phyloP scores from a whole-genome alignment of 2,888 invertebrate species.

The Lasius fuliginosus region DNA sequence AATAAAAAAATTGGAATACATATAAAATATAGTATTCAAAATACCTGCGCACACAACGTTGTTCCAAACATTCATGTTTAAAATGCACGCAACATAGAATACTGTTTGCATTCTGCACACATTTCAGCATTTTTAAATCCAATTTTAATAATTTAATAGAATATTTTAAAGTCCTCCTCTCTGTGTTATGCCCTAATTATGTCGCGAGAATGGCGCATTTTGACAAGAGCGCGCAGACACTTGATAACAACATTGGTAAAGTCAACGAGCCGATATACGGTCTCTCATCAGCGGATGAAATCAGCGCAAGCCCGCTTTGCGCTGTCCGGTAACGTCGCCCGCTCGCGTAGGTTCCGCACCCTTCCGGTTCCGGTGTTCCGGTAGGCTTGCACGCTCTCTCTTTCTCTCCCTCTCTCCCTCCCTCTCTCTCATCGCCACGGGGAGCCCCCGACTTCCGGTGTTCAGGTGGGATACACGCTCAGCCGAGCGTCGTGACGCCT shows the following conservation, averaged over 20 bases:
- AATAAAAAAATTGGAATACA: background rate
- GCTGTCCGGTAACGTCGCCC: conserved; percentile 75
- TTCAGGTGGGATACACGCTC: conserved; percentile 85
- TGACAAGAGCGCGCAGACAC: background rate
- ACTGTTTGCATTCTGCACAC: background rate
- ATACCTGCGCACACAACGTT: too few relatives aligned
- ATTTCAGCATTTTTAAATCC: background rate
- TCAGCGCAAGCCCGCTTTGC: conserved; percentile 82
- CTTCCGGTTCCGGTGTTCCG: conserved; percentile 87
- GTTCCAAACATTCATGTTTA: too few relatives aligned
- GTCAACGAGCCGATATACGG: conserved; percentile 66
- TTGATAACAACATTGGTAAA: conserved; percentile 59
- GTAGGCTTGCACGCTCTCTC: conserved; percentile 81
- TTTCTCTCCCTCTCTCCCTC: background rate
- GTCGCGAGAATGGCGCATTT: background rate
- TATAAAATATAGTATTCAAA: background rate
- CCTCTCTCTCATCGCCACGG: conserved; percentile 64
- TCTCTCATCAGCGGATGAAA: conserved; percentile 81
- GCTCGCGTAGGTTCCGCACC: conserved; percentile 84
- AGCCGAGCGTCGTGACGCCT: conserved; percentile 80
- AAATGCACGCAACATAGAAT: too few relatives aligned
- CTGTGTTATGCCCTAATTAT: background rate
- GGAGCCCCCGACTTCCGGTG: conserved; percentile 80
- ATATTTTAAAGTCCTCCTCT: background rate
- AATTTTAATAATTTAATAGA: background rate